A percentile compares a stretch with the other conserved stretches of the same genome.
Evolutionary conservation across 2,113 vertebrate species (phyloP).

Genomic region (Bagarius yarrelli): DNA sequence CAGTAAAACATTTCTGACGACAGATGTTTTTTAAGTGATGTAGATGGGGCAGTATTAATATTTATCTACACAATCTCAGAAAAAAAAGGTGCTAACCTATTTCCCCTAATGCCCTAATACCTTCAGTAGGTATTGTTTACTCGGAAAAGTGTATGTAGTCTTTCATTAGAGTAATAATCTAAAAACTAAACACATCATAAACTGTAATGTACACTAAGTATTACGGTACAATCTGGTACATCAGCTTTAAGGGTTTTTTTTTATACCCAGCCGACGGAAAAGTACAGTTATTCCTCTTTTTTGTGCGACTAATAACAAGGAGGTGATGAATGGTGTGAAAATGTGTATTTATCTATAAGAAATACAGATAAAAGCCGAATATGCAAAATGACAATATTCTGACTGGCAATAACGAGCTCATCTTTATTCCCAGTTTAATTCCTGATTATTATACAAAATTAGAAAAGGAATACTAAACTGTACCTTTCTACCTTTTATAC

Average conservation of each 20-base stretch:
- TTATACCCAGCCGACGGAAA: neutral
- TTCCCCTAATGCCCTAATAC: neutral
- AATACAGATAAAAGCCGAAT: neutral
- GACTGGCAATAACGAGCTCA: neutral
- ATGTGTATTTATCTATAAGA: neutral
- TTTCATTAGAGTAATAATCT: neutral
- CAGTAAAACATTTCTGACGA: neutral
- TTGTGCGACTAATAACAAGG: neutral
- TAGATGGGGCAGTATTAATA: too few species aligned
- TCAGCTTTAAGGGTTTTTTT: neutral
- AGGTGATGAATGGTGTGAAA: neutral
- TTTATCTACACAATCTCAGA: neutral
- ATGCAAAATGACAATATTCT: slow-evolving; percentile 12
- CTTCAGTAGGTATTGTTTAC: neutral
- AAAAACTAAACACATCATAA: neutral
- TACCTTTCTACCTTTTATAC: neutral
- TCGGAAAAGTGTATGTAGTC: neutral
- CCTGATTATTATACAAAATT: neutral
- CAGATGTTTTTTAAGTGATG: neutral
- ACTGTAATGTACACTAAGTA: neutral
- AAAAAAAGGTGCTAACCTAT: neutral
- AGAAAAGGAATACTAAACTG: neutral
- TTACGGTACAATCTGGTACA: neutral
- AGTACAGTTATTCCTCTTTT: neutral
- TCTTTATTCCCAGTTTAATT: neutral